Conservation (phyloP, 2,888 invertebrate species). For the Cloeon dipterum region DNA sequence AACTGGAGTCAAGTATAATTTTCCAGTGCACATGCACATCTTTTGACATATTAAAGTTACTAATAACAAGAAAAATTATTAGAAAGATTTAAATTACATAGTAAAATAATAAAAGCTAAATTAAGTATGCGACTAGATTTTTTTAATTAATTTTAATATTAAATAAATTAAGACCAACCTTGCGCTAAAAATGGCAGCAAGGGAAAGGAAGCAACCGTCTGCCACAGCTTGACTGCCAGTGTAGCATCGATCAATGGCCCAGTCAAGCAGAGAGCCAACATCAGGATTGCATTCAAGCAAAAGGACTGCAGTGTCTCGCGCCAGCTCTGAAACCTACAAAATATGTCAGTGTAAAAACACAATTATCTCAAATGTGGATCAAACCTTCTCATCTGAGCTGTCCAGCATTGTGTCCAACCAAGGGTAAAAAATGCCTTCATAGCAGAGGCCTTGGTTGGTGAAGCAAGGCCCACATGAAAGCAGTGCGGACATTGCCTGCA, state of each 20-base stretch:
- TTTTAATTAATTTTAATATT: too few relatives aligned
- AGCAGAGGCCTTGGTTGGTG: conserved; percentile 57
- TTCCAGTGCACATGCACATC: too few relatives aligned
- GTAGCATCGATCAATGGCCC: conserved; percentile 96
- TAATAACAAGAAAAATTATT: too few relatives aligned
- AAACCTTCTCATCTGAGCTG: conserved; percentile 68
- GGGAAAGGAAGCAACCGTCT: conserved; percentile 87
- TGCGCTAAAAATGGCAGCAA: conserved; percentile 90
- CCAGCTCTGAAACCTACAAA: conserved; percentile 65
- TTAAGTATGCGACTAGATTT: too few relatives aligned
- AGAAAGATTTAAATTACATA: too few relatives aligned
- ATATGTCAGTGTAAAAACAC: not conserved
- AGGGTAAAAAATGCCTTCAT: conserved; percentile 72
- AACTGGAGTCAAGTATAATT: too few relatives aligned
- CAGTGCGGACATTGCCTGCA: conserved; percentile 87
- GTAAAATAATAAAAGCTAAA: too few relatives aligned
- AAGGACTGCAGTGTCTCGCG: conserved; percentile 80
- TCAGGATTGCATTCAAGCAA: conserved; percentile 89
- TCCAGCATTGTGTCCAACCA: conserved; percentile 84
- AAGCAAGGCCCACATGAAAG: conserved; percentile 92
- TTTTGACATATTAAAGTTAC: too few relatives aligned
- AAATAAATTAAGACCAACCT: conserved; percentile 46
- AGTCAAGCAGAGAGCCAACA: conserved; percentile 75
- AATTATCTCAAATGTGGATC: conserved; percentile 6
- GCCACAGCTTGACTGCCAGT: conserved; percentile 78